phyloP scores from a whole-genome alignment of 2,888 invertebrate genomes.

The Melanargia galathea region DNA sequence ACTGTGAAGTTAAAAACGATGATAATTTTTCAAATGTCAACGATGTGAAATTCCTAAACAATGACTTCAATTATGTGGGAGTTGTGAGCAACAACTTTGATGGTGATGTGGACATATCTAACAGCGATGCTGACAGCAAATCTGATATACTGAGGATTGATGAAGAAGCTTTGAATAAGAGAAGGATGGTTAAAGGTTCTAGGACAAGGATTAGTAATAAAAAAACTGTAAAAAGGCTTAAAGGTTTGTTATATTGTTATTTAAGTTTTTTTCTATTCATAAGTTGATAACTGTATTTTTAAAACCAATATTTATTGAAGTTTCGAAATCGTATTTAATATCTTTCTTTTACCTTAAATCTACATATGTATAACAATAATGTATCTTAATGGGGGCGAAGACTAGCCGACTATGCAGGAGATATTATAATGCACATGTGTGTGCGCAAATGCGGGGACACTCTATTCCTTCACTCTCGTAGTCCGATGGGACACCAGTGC shows the following conservation, averaged over 20 bases:
- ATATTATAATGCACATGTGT: no score
- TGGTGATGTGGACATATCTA: neutral
- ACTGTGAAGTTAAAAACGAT: slow-evolving; percentile 4
- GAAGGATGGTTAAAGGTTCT: neutral
- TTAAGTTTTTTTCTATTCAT: no score
- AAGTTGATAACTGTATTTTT: no score
- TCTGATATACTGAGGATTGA: neutral
- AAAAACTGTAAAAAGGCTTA: slow-evolving; percentile 6
- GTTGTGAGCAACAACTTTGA: neutral
- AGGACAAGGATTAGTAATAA: neutral
- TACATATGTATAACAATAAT: no score
- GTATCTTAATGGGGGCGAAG: no score
- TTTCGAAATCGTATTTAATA: no score
- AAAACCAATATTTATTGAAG: no score
- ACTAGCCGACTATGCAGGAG: no score
- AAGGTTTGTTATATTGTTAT: neutral
- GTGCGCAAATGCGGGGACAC: no score
- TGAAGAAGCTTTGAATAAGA: neutral
- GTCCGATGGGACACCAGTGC: no score
- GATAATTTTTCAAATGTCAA: neutral
- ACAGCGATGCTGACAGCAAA: slow-evolving; percentile 2
- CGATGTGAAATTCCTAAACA: neutral
- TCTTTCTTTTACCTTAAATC: no score
- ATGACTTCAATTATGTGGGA: neutral
- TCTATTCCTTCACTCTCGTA: no score